Conservation (phyloP, 23 tunicate genomes). For the Corella eumyota region DNA sequence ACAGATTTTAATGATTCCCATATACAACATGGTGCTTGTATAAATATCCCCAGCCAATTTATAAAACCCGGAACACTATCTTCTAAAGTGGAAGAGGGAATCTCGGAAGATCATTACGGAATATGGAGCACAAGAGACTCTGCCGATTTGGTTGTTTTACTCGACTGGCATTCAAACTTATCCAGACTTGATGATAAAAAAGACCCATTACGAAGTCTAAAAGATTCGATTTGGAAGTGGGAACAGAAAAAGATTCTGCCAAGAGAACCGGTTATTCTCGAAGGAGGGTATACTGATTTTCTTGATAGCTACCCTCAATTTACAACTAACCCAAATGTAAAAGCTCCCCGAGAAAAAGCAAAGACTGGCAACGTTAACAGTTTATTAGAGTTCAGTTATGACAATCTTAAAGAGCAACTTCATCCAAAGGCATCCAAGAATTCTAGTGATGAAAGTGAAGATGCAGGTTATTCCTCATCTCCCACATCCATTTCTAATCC, state of each 20-base stretch:
- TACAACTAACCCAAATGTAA: constrained; percentile 57
- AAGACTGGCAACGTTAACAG: constrained; percentile 45
- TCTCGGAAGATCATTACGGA: constrained; percentile 11
- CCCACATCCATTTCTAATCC: too few relatives aligned
- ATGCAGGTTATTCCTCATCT: too few relatives aligned
- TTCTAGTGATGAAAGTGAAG: too few relatives aligned
- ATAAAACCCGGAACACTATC: constrained; percentile 65
- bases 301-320: constrained; percentile 76
- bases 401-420: constrained; percentile 17
- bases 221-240: constrained; percentile 76
- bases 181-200: constrained; percentile 29
- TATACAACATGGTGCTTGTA: constrained; percentile 26
- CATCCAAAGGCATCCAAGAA: too few relatives aligned
- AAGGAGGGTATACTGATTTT: constrained; percentile 79
- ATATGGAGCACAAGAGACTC: constrained; percentile 55
- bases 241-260: constrained; percentile 45
- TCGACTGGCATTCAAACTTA: constrained; percentile 55
- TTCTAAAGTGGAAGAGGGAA: constrained; percentile 57
- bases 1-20: constrained; percentile 51
- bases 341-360: constrained; percentile 26
- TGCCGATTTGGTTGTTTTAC: constrained; percentile 42
- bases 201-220: constrained; percentile 62
- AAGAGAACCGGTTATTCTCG: constrained; percentile 53
- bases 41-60: constrained; percentile 50
- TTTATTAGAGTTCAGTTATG: constrained; percentile 43